Percentiles rank a stretch among this genome's conserved stretches.
Conservation (phyloP, 2,888 invertebrate genomes). For the Anticlea derivata region DNA sequence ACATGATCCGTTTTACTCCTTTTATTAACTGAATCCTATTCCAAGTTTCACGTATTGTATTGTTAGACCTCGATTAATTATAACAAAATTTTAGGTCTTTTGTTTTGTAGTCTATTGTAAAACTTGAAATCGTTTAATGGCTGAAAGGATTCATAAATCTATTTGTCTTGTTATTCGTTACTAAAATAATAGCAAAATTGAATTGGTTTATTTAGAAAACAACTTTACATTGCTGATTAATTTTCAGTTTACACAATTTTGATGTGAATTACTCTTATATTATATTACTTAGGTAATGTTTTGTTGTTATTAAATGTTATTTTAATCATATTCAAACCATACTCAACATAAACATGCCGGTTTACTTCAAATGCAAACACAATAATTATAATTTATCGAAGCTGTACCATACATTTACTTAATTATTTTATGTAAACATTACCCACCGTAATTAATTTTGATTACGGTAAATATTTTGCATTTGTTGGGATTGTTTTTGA, state of each 20-base stretch:
- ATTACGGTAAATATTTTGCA: neutral
- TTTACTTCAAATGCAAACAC: neutral
- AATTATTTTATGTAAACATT: neutral
- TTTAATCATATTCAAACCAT: neutral
- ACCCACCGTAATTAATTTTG: neutral
- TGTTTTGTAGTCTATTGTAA: slow-evolving; percentile 4
- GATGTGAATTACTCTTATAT: too few species aligned
- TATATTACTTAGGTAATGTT: too few species aligned
- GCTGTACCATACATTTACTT: neutral
- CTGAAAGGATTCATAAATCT: neutral
- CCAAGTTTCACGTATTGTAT: neutral
- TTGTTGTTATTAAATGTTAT: too few species aligned
- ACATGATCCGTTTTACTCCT: too few species aligned
- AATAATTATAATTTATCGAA: neutral
- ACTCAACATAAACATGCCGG: neutral
- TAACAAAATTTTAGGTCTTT: neutral
- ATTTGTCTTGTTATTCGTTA: neutral
- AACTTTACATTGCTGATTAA: too few species aligned
- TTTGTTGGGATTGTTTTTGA: neutral
- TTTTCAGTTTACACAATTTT: too few species aligned
- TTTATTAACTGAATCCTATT: neutral
- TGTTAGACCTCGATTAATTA: slow-evolving; percentile 4
- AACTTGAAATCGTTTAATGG: neutral
- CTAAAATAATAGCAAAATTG: neutral
- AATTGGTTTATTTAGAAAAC: neutral